Evolutionary conservation across 2,797 vertebrate genomes (phyloP).

Genomic region (Poecilia gillii): DNA sequence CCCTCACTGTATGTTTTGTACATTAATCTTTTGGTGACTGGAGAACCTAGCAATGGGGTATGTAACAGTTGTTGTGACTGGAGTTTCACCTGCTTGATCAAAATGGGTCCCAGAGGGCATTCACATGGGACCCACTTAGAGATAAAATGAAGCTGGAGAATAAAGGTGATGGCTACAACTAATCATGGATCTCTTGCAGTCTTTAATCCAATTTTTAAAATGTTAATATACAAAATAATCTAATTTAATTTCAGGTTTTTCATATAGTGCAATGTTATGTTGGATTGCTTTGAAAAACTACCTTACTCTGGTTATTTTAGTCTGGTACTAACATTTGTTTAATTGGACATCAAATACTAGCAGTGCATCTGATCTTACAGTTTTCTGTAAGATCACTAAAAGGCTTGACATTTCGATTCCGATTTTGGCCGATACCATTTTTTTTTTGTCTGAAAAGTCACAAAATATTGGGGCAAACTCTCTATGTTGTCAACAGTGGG

Average conservation of each 20-base stretch:
- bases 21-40: constrained; percentile 84
- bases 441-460: not conserved
- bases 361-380: not conserved
- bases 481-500: not conserved
- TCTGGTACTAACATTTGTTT: not conserved
- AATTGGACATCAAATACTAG: not conserved
- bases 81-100: constrained; percentile 96
- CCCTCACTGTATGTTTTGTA: constrained; percentile 35
- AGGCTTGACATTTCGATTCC: not conserved
- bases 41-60: constrained; percentile 88
- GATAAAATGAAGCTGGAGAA: constrained; percentile 89
- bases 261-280: not conserved
- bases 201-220: not conserved
- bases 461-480: not conserved
- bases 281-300: not conserved
- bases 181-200: not conserved
- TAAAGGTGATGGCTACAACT: constrained; percentile 67
- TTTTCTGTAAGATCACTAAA: not conserved
- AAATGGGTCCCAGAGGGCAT: constrained; percentile 97
- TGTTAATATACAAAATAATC: not conserved
- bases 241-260: not conserved
- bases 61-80: constrained; percentile 94
- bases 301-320: not conserved
- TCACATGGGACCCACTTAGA: constrained; percentile 92
- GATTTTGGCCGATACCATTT: not conserved